Percentiles rank a stretch among this genome's conserved stretches.
Evolutionary conservation across 2,797 vertebrate genomes (phyloP).

Genomic region (Periparus ater): DNA sequence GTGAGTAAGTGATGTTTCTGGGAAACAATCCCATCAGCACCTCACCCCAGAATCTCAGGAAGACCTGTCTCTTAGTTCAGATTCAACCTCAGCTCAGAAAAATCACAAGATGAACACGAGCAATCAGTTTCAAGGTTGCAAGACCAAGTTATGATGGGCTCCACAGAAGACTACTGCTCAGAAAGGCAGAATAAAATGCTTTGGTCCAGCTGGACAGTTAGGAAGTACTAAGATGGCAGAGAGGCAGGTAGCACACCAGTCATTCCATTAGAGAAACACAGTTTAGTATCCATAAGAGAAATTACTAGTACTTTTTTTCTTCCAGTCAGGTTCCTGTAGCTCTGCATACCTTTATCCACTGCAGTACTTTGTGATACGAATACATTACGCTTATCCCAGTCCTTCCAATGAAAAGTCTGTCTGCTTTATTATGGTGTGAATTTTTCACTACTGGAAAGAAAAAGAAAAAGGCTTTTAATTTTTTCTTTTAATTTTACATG

Average conservation of each 20-base stretch:
- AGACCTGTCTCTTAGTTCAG: not conserved
- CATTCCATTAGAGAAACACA: not conserved
- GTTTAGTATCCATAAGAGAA: not conserved
- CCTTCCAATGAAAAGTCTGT: slow-evolving; percentile 83
- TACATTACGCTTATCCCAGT: slow-evolving; percentile 89
- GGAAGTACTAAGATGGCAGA: not conserved
- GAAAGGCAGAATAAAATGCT: not conserved
- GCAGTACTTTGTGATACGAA: slow-evolving; percentile 84
- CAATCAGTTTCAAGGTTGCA: not conserved
- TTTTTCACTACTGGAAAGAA: slow-evolving; percentile 74
- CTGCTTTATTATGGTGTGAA: slow-evolving; percentile 62
- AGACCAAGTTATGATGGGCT: not conserved
- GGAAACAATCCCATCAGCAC: not conserved
- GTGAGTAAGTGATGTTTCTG: not conserved
- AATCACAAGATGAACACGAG: not conserved
- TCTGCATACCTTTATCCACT: slow-evolving; percentile 88
- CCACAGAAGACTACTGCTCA: not conserved
- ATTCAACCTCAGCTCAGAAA: not conserved
- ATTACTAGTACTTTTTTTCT: not conserved
- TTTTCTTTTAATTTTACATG: not conserved
- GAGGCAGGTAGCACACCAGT: not conserved
- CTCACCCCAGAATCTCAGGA: not conserved
- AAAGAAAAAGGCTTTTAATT: not conserved
- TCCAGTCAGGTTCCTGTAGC: not conserved
- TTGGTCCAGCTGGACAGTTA: not conserved